Conservation (phyloP, 1,140 invertebrate species). For the Eulimnadia texana region DNA sequence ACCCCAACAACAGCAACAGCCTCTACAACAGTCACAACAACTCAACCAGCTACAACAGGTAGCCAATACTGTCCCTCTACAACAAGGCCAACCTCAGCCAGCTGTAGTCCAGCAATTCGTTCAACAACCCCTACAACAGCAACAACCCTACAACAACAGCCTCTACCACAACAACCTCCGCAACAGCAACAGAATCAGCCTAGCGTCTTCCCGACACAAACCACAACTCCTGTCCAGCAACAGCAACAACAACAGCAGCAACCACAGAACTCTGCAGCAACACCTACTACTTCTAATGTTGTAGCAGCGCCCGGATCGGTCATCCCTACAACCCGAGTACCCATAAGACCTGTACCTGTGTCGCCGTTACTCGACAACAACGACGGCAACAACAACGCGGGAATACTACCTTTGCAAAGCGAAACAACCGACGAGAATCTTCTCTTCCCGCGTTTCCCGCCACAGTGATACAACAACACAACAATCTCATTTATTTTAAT, state of each 20-base stretch:
- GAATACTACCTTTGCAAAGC: conserved; percentile 14
- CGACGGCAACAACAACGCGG: conserved; percentile 12
- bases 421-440: conserved; percentile 13
- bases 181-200: background rate
- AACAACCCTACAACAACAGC: background rate
- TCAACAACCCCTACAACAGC: conserved; percentile 4
- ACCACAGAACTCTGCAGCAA: background rate
- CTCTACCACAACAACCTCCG: background rate
- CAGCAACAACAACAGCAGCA: background rate
- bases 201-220: background rate
- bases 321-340: conserved; percentile 11
- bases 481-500: too few relatives aligned
- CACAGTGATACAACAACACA: background rate
- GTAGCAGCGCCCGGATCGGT: background rate
- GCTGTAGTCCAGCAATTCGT: background rate
- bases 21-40: background rate
- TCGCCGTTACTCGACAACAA: conserved; percentile 13
- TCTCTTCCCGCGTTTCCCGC: conserved; percentile 13
- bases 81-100: background rate
- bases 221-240: background rate
- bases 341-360: conserved; percentile 8
- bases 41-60: background rate
- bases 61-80: background rate
- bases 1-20: background rate
- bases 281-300: background rate